Conservation (phyloP, 1,140 invertebrate genomes). For the Ridgeia piscesae region DNA sequence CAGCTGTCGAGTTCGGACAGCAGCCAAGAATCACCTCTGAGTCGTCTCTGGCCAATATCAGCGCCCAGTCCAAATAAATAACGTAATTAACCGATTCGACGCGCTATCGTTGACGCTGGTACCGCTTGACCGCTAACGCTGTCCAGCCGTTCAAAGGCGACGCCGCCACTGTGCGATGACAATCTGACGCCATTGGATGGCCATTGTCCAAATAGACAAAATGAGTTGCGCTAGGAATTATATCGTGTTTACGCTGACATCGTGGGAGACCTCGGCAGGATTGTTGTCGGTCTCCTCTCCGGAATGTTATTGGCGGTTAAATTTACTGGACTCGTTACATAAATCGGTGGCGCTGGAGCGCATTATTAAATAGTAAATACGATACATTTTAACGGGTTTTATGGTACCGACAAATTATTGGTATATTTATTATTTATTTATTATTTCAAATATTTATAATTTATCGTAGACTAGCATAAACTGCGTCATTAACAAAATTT, state of each 20-base stretch:
- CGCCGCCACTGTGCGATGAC: not conserved
- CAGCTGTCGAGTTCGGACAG: no score
- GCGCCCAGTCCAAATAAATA: not conserved
- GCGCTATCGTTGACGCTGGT: not conserved
- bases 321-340: not conserved
- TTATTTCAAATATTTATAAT: no score
- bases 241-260: not conserved
- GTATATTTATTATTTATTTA: no score
- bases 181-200: not conserved
- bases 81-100: not conserved
- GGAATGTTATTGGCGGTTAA: not conserved
- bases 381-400: not conserved
- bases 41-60: not conserved
- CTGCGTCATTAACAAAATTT: no score
- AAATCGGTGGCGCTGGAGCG: not conserved
- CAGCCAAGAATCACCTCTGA: not conserved
- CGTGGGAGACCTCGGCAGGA: not conserved
- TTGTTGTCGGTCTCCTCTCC: not conserved
- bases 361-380: not conserved
- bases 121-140: not conserved
- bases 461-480: no score
- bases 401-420: not conserved
- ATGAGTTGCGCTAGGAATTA: not conserved
- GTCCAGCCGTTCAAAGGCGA: not conserved
- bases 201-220: not conserved